Evolutionary conservation across 2,113 vertebrate genomes (phyloP), one percentile per base, ranked within the genome.

Genomic region (Lethenteron reissneri): DNA sequence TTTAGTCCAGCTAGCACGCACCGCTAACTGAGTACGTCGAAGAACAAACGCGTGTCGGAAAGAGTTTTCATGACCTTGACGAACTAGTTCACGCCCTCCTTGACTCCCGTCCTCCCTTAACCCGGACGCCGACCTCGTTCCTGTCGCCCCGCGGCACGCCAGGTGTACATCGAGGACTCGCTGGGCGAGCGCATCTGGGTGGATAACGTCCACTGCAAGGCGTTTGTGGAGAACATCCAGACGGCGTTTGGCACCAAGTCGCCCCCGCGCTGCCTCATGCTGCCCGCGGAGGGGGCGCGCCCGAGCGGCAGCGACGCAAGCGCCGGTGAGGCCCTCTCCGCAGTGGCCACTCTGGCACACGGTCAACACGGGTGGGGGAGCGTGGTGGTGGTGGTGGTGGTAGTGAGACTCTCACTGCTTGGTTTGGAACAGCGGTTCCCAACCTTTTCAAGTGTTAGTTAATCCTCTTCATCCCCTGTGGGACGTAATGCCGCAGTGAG

Each of bases 161-260:
- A 99, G 94, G 94, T 99, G 9, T 97, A 99, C 79, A 96, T 99
- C 1, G 94, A 99, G 72, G 94, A 99, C 78, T 97, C 94, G 0
- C 79, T 99, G 8, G 91, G 92, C 2, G 94, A 99, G 74, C 84
- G 94, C 56, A 92, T 97, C 78, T 99, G 94, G 94, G 94, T 99
- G 74, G 94, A 99, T 81, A 95, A 92, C 76, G 88, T 83, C 12
- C 92, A 97, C 78, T 99, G 94, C 78, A 95, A 92, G 79, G 86
- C 82, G 0, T 97, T 99, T 74, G 91, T 99, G 72, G 94, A 99
- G 74, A 99, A 96, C 77, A 85, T 99, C 77, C 94, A 99, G 78
- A 97, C 94, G 1, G 94, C 94, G 2, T 97, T 97, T 75, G 84
- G 84, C 72, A 99, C 94, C 11, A 94, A 84, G 80, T 90, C 90